phyloP scores from a whole-genome alignment of 2,888 invertebrate species.

The Phania funesta region DNA sequence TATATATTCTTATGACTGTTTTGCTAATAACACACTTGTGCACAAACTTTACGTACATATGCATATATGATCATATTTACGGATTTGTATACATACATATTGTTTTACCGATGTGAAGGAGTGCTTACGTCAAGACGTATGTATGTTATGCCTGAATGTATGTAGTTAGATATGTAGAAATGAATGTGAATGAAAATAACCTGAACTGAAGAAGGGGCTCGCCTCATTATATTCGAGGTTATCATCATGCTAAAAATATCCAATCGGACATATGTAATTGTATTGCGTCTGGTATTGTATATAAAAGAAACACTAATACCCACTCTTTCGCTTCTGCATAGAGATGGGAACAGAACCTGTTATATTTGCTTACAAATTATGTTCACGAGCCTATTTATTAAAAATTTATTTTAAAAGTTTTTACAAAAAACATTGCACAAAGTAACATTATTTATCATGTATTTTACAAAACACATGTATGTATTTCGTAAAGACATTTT shows the following conservation, averaged over 20 bases:
- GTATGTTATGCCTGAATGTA: neutral
- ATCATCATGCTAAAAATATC: slow-evolving; percentile 28
- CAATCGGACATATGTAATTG: neutral
- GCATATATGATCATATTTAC: too few relatives aligned
- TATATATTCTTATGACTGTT: neutral
- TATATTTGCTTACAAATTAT: neutral
- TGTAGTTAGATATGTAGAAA: neutral
- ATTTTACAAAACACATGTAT: too few relatives aligned
- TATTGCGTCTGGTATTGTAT: neutral
- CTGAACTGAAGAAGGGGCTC: slow-evolving; percentile 57
- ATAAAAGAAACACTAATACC: neutral
- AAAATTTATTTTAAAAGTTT: neutral
- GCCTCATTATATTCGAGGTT: slow-evolving; percentile 56
- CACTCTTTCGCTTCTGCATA: too few relatives aligned
- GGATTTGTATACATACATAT: too few relatives aligned
- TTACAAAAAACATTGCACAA: too few relatives aligned
- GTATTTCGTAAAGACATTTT: too few relatives aligned
- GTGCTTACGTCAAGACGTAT: neutral
- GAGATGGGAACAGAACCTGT: neutral
- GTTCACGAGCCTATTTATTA: neutral
- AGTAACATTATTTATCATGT: too few relatives aligned
- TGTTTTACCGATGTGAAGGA: neutral
- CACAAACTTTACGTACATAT: too few relatives aligned
- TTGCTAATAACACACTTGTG: neutral
- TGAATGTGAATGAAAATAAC: slow-evolving; percentile 9